A percentile compares a stretch with the other conserved stretches of the same genome.
Conservation (phyloP, 2,888 invertebrate genomes). For the Phyllotreta cruciferae region DNA sequence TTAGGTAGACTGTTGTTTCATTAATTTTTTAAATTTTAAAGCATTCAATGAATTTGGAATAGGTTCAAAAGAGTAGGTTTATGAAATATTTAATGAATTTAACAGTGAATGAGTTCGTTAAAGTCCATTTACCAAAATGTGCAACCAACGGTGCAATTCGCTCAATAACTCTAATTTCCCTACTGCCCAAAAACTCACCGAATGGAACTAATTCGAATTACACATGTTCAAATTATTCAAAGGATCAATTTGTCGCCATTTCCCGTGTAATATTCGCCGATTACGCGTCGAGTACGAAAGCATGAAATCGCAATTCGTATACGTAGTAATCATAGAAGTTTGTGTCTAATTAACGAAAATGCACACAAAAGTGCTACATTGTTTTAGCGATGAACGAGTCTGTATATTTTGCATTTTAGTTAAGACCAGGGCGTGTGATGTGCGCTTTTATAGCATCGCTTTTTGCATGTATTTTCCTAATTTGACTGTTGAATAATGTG, state of each 20-base stretch:
- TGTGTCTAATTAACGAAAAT: conserved; percentile 4
- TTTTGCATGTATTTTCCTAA: not conserved
- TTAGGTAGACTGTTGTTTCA: not conserved
- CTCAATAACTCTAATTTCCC: no score
- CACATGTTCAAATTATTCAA: conserved; percentile 3
- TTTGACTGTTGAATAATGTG: conserved; percentile 9
- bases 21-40: not conserved
- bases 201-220: conserved; percentile 15
- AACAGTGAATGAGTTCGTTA: no score
- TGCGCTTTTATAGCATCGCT: not conserved
- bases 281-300: conserved; percentile 21
- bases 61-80: no score
- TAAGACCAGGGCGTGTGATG: conserved; percentile 1
- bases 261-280: conserved; percentile 21
- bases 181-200: not conserved
- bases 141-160: no score
- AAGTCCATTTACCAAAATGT: no score
- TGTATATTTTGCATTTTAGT: not conserved
- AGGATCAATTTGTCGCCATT: conserved; percentile 23
- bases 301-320: conserved; percentile 27
- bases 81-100: no score
- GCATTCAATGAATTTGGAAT: no score
- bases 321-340: not conserved
- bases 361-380: conserved; percentile 6
- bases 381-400: not conserved